Evolutionary conservation across 2,888 invertebrate genomes (phyloP).

Genomic region (Phengaris arion): DNA sequence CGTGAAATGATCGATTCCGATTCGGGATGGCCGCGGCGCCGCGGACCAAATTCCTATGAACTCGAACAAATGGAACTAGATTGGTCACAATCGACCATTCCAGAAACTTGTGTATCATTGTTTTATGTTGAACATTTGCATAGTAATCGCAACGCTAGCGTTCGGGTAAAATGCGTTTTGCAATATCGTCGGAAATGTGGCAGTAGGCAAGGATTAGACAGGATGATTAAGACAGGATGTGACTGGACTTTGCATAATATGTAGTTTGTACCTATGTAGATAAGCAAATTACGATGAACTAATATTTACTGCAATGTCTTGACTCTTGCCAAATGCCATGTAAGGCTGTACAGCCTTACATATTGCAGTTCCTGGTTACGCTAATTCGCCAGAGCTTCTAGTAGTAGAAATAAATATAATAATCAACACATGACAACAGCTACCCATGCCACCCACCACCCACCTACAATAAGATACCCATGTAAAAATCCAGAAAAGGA

Average conservation of each 20-base stretch:
- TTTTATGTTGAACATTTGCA: not conserved
- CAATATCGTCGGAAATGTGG: slow-evolving; percentile 16
- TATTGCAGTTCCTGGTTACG: not conserved
- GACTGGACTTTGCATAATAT: slow-evolving; percentile 11
- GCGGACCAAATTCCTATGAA: slow-evolving; percentile 57
- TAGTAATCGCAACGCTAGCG: not conserved
- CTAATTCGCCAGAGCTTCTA: not conserved
- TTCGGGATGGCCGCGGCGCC: slow-evolving; percentile 47
- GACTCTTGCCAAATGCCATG: not conserved
- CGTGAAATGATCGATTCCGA: slow-evolving; percentile 65
- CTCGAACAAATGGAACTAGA: slow-evolving; percentile 51
- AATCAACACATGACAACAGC: no score
- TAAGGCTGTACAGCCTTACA: not conserved
- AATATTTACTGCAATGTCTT: not conserved
- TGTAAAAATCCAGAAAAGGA: not conserved
- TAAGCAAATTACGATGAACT: slow-evolving; percentile 14
- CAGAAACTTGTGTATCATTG: not conserved
- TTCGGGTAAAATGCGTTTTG: not conserved
- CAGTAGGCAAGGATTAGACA: no score
- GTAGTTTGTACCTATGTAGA: not conserved
- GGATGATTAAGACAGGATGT: not conserved
- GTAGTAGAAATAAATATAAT: no score
- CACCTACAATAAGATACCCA: no score
- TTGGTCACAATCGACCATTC: not conserved
- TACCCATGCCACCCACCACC: no score